phyloP scores from a whole-genome alignment of 2,888 invertebrate genomes.

The Tineola bisselliella region DNA sequence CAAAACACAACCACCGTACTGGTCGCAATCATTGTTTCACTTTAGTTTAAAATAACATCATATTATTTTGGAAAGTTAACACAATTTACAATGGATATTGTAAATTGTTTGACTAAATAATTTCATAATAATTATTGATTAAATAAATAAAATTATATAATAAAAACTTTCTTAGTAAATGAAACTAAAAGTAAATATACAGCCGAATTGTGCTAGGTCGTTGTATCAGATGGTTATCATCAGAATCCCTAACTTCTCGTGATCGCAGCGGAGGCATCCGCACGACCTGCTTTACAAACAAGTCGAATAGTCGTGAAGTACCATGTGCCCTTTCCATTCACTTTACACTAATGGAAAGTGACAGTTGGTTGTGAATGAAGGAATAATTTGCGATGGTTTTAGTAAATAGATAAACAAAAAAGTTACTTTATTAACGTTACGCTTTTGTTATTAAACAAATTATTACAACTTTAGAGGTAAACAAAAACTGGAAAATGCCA shows the following conservation, averaged over 20 bases:
- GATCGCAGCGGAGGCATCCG: background rate
- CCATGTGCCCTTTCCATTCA: background rate
- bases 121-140: too few species aligned
- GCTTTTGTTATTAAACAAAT: background rate
- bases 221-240: background rate
- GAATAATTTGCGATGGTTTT: background rate
- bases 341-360: background rate
- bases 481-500: too few species aligned
- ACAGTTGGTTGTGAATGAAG: background rate
- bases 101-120: background rate
- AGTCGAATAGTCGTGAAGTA: background rate
- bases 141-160: too few species aligned
- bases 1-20: background rate
- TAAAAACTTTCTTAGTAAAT: too few species aligned
- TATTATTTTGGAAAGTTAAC: background rate
- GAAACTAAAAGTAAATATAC: too few species aligned
- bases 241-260: background rate
- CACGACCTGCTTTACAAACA: background rate
- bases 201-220: background rate
- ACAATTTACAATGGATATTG: background rate
- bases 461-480: too few species aligned
- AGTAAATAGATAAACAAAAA: background rate
- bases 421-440: background rate
- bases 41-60: background rate
- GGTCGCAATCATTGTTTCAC: constrained; percentile 1